Evolutionary conservation across 2,113 vertebrate species (phyloP), one percentile per base, ranked within the genome.

Genomic region (Trochalopteron elliotii): DNA sequence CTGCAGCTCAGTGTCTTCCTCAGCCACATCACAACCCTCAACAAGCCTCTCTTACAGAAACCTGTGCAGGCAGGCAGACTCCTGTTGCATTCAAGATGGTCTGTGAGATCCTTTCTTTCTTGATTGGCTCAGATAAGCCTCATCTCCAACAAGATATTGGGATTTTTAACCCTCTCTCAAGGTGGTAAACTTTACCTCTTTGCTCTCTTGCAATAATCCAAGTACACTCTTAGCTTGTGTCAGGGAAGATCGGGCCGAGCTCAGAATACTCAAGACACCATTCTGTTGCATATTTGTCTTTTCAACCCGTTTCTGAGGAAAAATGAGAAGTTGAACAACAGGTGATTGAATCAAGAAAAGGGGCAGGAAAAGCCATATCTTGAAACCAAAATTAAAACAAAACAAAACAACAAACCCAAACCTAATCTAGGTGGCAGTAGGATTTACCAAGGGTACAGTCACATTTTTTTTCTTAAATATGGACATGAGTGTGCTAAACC

Each of bases 121-220:
- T 39, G 24, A 11, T 18, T 37, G 12, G 22, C 65, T 75, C 40
- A 31, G 15, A n/a, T 44, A 59, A 90, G 25, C 20, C 44, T n/a
- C 2, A 3, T 21, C 18, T 70, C 35, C 55, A 79, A 40, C 20
- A 78, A 55, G 44, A 80, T 33, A 67, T 0, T 20, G 10, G 6
- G 11, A 2, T 1, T 65, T 85, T 61, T 50, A 55, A 83, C 65
- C 25, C 23, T 42, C 39, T 56, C 23, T 55, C 50, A 24, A 74
- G 63, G 55, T 70, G 6, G 13, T 63, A 64, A 67, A 85, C 33
- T 82, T 31, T 98, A 99, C 99, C 98, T 96, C 98, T 98, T 99
- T 99, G 93, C 98, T 99, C 83, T 98, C 97, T 10, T 93, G 93
- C 76, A 99, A 92, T 93, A 95, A 97, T 65, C 98, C 96, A 49